Percentiles rank a stretch among this genome's conserved stretches.
phyloP scores from a whole-genome alignment of 2,113 vertebrate genomes.

The Burhinus bistriatus region DNA sequence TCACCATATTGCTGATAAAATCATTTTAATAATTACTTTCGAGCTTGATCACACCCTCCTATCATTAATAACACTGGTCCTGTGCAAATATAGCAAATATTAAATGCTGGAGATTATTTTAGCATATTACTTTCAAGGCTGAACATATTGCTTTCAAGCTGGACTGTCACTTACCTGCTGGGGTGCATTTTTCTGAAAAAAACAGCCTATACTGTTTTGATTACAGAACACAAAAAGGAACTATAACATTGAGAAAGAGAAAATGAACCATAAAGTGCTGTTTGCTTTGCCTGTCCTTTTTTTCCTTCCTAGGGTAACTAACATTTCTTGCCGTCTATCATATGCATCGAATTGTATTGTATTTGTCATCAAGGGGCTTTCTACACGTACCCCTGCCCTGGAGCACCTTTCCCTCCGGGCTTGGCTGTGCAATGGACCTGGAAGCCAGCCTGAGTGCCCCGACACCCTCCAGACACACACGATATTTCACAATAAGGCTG shows the following conservation, averaged over 20 bases:
- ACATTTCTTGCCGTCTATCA: neutral
- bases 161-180: neutral
- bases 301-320: neutral
- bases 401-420: neutral
- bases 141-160: neutral
- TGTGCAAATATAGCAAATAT: neutral
- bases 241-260: neutral
- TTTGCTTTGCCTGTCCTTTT: neutral
- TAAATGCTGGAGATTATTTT: neutral
- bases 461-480: fast-evolving
- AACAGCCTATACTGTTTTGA: neutral
- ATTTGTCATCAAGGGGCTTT: neutral
- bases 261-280: neutral
- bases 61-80: neutral
- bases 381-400: fast-evolving
- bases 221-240: neutral
- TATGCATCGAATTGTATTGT: fast-evolving
- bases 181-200: neutral
- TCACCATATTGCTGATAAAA: neutral
- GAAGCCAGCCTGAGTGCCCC: fast-evolving
- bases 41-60: neutral
- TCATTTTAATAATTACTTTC: neutral
- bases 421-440: fast-evolving
- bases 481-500: fast-evolving
- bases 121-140: neutral